phyloP scores from a whole-genome alignment of 2,797 vertebrate genomes.

The Sus cebifrons region DNA sequence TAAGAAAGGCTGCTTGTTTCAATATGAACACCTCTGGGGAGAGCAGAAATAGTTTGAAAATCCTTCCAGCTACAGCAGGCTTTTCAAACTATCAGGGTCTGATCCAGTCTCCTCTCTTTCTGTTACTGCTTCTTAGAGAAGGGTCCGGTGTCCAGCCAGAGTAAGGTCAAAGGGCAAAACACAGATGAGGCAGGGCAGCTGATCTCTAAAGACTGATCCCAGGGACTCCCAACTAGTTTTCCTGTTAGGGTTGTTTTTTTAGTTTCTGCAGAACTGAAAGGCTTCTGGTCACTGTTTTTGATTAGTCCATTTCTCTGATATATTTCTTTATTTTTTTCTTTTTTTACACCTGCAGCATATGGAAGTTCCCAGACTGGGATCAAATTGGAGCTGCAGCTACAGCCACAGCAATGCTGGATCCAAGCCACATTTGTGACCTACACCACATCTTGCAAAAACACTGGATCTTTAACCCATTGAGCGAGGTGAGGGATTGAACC shows the following conservation, averaged over 20 bases:
- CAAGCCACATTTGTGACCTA: no score
- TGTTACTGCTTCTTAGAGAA: background rate
- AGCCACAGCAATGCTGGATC: no score
- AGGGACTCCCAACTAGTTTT: background rate
- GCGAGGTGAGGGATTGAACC: no score
- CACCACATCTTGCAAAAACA: no score
- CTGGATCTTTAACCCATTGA: no score
- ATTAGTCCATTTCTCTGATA: background rate
- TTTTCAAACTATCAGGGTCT: background rate
- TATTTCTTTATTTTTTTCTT: background rate
- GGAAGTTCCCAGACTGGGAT: no score
- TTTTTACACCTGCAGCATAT: no score
- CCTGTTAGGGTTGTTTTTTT: background rate
- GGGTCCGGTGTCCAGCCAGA: background rate
- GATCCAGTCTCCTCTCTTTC: background rate
- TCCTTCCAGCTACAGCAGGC: background rate
- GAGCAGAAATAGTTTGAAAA: background rate
- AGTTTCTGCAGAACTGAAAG: constrained; percentile 36
- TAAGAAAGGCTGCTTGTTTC: background rate
- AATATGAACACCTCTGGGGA: background rate
- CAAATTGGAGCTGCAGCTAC: no score
- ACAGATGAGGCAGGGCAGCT: background rate
- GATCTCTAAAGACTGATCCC: background rate
- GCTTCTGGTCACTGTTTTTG: background rate
- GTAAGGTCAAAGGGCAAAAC: background rate